phyloP scores from a whole-genome alignment of 2,888 invertebrate species.

The Ferdinandea cuprea region DNA sequence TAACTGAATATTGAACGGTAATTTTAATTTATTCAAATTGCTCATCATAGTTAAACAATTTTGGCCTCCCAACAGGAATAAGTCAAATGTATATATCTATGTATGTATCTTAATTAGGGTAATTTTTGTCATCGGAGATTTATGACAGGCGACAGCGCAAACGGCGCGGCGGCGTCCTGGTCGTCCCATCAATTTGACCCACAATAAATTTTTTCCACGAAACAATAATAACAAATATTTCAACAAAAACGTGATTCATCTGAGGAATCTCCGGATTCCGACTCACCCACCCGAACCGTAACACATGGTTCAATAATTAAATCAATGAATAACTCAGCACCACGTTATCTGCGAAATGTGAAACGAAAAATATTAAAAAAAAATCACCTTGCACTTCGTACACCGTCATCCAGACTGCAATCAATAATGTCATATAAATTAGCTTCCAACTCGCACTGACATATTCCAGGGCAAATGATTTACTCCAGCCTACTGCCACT shows the following conservation, averaged over 20 bases:
- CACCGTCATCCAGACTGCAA: slow-evolving; percentile 79
- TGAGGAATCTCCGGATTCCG: neutral
- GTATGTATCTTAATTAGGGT: too few species aligned
- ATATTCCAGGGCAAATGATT: slow-evolving; percentile 49
- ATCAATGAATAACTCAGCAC: slow-evolving; percentile 63
- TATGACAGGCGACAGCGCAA: too few species aligned
- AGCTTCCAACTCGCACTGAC: slow-evolving; percentile 75
- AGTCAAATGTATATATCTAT: too few species aligned
- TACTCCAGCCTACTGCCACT: slow-evolving; percentile 34
- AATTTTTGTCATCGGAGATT: too few species aligned
- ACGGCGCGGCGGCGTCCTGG: too few species aligned
- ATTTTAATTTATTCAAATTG: too few species aligned
- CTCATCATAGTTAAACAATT: too few species aligned
- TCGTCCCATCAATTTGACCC: too few species aligned
- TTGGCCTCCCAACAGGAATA: too few species aligned
- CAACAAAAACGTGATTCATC: neutral
- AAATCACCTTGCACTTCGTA: slow-evolving; percentile 80
- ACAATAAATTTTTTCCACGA: too few species aligned
- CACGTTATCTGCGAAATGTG: neutral
- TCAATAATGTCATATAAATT: slow-evolving; percentile 80
- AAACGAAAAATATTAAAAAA: neutral
- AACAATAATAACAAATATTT: neutral
- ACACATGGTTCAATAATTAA: slow-evolving; percentile 43
- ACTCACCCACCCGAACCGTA: slow-evolving; percentile 2
- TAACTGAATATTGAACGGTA: slow-evolving; percentile 26